Conservation (phyloP, 2,888 invertebrate genomes). For the Cerceris ruficornis region DNA sequence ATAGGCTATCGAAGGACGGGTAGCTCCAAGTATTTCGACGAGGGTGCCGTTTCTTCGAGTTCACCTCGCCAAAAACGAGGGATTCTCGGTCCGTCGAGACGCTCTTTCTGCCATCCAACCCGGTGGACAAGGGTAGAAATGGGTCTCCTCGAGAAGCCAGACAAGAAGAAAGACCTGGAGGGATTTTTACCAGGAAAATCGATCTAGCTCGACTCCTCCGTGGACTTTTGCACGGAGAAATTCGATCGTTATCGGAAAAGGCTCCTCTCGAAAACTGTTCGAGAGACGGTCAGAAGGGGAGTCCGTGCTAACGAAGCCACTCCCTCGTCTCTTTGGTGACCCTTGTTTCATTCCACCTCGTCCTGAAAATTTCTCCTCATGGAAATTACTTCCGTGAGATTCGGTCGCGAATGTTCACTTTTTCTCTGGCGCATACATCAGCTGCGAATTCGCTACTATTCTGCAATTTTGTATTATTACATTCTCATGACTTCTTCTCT, state of each 20-base stretch:
- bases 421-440: slow-evolving; percentile 8
- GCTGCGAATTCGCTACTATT: too few relatives aligned
- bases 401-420: slow-evolving; percentile 44
- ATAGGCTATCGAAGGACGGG: slow-evolving; percentile 57
- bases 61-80: slow-evolving; percentile 23
- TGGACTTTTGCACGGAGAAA: slow-evolving; percentile 49
- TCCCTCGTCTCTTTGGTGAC: slow-evolving; percentile 60
- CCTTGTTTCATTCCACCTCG: slow-evolving; percentile 59
- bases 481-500: not conserved
- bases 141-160: slow-evolving; percentile 11
- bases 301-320: slow-evolving; percentile 66
- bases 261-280: slow-evolving; percentile 64
- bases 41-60: slow-evolving; percentile 38
- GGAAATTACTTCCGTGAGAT: slow-evolving; percentile 55
- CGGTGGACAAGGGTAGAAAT: slow-evolving; percentile 30
- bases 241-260: slow-evolving; percentile 67
- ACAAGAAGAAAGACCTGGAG: slow-evolving; percentile 11
- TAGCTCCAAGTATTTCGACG: slow-evolving; percentile 39
- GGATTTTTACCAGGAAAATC: slow-evolving; percentile 34
- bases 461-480: too few relatives aligned
- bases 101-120: slow-evolving; percentile 12
- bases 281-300: slow-evolving; percentile 39
- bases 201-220: slow-evolving; percentile 47
- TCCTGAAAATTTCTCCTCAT: slow-evolving; percentile 53
- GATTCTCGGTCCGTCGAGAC: slow-evolving; percentile 26